Conservation (phyloP, 2,888 invertebrate genomes). For the Dinocampus coccinellae region DNA sequence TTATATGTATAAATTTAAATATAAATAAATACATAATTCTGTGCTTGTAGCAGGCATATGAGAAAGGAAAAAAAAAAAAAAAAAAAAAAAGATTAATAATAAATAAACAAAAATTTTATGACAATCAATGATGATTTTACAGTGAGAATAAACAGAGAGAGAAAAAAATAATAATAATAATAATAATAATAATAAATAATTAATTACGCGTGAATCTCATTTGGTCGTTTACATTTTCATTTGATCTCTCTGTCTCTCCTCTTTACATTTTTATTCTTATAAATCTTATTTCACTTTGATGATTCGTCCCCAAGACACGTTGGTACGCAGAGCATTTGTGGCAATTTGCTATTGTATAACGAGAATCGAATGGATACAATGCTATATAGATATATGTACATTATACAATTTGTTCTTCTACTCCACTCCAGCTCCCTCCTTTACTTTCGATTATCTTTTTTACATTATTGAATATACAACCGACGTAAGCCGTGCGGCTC, state of each 20-base stretch:
- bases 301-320: slow-evolving; percentile 33
- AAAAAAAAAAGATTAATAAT: no score
- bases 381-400: slow-evolving; percentile 55
- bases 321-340: slow-evolving; percentile 55
- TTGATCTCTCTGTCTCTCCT: slow-evolving; percentile 19
- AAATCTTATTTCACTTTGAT: not conserved
- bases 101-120: not conserved
- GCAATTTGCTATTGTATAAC: slow-evolving; percentile 59
- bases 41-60: not conserved
- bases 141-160: no score
- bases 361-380: slow-evolving; percentile 54
- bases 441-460: slow-evolving; percentile 32
- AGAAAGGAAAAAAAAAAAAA: no score
- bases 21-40: not conserved
- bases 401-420: slow-evolving; percentile 38
- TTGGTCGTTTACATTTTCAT: slow-evolving; percentile 9
- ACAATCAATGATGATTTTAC: not conserved
- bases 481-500: slow-evolving; percentile 38
- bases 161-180: no score
- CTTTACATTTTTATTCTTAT: not conserved
- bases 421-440: slow-evolving; percentile 19
- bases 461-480: slow-evolving; percentile 49
- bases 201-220: not conserved
- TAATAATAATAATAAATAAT: not conserved
- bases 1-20: slow-evolving; percentile 2